Conservation (phyloP, 2,113 vertebrate genomes). For the Numida meleagris region DNA sequence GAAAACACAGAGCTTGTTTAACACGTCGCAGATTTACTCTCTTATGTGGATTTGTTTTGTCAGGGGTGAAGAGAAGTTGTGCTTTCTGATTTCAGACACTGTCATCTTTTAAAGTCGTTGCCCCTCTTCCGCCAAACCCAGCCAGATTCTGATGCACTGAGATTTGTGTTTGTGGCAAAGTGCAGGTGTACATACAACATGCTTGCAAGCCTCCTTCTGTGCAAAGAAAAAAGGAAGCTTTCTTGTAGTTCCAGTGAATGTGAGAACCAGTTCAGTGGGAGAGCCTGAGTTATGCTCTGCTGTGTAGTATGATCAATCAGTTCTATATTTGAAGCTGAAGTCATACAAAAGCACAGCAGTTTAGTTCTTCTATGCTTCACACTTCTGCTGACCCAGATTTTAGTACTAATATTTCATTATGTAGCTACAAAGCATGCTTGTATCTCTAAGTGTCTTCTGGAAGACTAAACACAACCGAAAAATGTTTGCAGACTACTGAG, state of each 20-base stretch:
- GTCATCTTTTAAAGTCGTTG: not conserved
- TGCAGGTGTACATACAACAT: not conserved
- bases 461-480: not conserved
- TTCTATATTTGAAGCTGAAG: conserved; percentile 28
- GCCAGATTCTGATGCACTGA: not conserved
- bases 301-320: not conserved
- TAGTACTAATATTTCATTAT: not conserved
- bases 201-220: not conserved
- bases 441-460: not conserved
- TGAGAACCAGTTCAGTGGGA: not conserved
- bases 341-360: conserved; percentile 38
- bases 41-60: not conserved
- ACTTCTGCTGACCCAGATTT: not conserved
- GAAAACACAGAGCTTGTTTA: not conserved
- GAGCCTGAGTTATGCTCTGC: not conserved
- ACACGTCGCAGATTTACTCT: not conserved
- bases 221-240: not conserved
- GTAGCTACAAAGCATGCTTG: not conserved
- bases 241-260: not conserved
- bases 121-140: not conserved
- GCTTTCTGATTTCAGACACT: not conserved
- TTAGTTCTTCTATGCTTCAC: not conserved
- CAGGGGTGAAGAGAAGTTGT: not conserved
- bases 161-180: not conserved
- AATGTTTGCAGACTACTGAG: not conserved